Evolutionary conservation across 2,113 vertebrate species (phyloP).

Genomic region (Pipra filicauda): DNA sequence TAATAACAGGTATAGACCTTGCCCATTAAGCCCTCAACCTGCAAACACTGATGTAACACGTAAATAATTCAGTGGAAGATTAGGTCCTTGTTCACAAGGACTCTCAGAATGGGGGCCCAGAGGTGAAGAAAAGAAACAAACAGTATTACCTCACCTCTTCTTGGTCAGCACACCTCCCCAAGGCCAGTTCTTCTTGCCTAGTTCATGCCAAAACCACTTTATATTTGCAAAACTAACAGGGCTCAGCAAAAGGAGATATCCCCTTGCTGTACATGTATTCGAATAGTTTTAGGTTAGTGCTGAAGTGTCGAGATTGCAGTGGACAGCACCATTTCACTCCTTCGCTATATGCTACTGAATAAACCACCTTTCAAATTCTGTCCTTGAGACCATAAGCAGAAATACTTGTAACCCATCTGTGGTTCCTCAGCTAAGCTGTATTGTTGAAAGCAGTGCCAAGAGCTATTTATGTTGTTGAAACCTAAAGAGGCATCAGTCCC

Average conservation of each 20-base stretch:
- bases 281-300: neutral
- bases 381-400: neutral
- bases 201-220: neutral
- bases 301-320: neutral
- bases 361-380: neutral
- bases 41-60: neutral
- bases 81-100: neutral
- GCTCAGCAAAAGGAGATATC: neutral
- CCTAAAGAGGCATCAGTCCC: neutral
- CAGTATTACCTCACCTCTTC: neutral
- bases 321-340: neutral
- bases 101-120: neutral
- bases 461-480: neutral
- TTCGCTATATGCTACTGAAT: neutral
- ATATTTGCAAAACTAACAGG: neutral
- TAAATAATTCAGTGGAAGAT: neutral
- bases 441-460: neutral
- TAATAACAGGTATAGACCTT: neutral
- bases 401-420: neutral
- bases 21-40: neutral
- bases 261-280: fast-evolving
- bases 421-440: neutral
- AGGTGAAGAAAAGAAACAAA: neutral
- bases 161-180: neutral
- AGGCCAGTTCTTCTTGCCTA: neutral